Base-by-base conservation (phyloP, 2,113 vertebrate species). In the Synchiropus splendidus region DNA sequence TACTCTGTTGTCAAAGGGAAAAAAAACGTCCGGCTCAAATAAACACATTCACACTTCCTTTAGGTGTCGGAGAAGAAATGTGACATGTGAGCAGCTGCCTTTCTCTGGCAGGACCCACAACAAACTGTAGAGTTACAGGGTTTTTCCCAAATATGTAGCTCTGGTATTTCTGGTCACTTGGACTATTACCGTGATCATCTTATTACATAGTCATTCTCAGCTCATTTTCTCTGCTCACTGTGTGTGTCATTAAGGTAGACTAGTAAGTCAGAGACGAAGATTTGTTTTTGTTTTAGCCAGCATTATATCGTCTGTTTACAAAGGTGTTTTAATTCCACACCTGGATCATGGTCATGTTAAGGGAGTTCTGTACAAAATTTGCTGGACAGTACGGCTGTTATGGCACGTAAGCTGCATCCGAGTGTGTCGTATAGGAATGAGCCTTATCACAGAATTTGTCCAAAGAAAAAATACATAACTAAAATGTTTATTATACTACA, bases 71-170 rank as follows among this genome's bases (percentile, higher is more conserved):
- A 57, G 66, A 64, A 63, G 31, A 72, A 57, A 38, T 2, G 12
- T 42, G 58, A 42, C 70, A 34, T 64, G 74, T 67, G 52, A 53
- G 58, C 64, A 75, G 71, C 72, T 75, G 75, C 58, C 48, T 51
- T 61, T 44, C n/a, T 50, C 54, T 69, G 66, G 59, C 58, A 46
- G 31, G 45, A 27, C n/a, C 9, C 32, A 12, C 21, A 47, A 42
- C 36, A 60, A 45, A 61, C 56, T 54, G 61, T 54, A 63, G 42
- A 51, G 52, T 79, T 77, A 54, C 67, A 54, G 61, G 73, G 67
- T 53, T 79, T 78, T 72, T 40, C 72, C 69, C 54, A 34, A 53
- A 61, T 53, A 54, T 42, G 51, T 51, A 51, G 63, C 64, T 57
- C 51, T 52, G 65, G 45, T 60, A 43, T 36, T 66, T 68, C 65